A percentile compares a stretch with the other conserved stretches of the same genome.
Evolutionary conservation across 2,797 vertebrate genomes (phyloP).

Genomic region (Moxostoma hubbsi): DNA sequence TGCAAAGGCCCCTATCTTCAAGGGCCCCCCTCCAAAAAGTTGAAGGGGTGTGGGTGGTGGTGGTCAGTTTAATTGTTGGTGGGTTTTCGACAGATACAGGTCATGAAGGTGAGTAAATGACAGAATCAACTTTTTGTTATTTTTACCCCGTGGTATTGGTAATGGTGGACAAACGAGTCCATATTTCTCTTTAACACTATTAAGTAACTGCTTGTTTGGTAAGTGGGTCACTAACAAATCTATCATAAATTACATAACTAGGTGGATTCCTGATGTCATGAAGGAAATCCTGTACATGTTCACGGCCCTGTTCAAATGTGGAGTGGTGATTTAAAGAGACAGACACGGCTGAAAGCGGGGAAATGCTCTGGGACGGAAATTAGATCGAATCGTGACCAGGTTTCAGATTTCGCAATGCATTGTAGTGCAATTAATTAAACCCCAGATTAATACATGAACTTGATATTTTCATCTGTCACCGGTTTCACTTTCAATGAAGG

Average conservation of each 20-base stretch:
- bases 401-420: too few relatives aligned
- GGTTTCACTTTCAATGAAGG: conserved; percentile 18
- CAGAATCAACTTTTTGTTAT: too few relatives aligned
- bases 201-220: neutral
- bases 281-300: conserved; percentile 61
- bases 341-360: neutral
- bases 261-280: conserved; percentile 65
- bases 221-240: conserved; percentile 38
- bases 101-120: too few relatives aligned
- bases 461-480: neutral
- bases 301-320: conserved; percentile 8
- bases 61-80: too few relatives aligned
- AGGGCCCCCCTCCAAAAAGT: too few relatives aligned
- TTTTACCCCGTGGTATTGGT: too few relatives aligned
- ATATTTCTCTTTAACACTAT: neutral
- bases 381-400: too few relatives aligned
- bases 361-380: neutral
- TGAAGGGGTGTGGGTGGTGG: too few relatives aligned
- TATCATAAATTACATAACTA: conserved; percentile 56
- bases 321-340: conserved; percentile 36
- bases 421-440: too few relatives aligned
- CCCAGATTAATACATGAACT: neutral
- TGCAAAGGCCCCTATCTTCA: too few relatives aligned
- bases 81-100: too few relatives aligned
- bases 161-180: neutral